Base-by-base conservation (phyloP, 92 coral and sea anemone species). In the Phenganax subtilis region DNA sequence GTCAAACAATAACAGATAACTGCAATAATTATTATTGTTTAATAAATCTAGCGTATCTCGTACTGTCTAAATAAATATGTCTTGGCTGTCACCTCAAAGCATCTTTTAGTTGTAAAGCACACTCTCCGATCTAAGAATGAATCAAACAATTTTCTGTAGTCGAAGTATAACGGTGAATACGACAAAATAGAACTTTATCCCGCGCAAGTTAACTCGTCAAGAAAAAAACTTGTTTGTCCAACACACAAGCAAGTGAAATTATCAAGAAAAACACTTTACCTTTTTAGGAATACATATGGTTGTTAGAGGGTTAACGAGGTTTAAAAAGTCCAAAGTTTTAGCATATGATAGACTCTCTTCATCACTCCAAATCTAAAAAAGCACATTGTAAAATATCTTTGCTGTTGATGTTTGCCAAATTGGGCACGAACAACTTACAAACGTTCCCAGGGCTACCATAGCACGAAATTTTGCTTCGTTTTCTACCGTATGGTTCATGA, bases 381-480 rank as follows among this genome's bases (percentile, higher is more conserved):
- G 27, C 67, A 61, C n/a, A 61, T 61, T 61, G 67, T 12, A 61
- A 61, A 61, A 61, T 28, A 6, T 17, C 28, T 28, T 15, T 25
- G 27, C 11, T 61, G n/a, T 7, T 15, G 7, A 61, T 61, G 67
- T 61, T 61, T 61, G 9, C 14, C 7, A 7, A 61, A 61, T 15
- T 61, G 67, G 27, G 15, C 7, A 10, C 7, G 10, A 25, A 25
- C 37, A 55, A 87, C 97, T 75, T 86, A 94, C 98, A 83, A 94
- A 59, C 70, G 93, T 94, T 51, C 98, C 98, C 44, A 90, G 75
- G 9, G 97, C 98, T 58, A 94, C 98, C 72, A 94, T 81, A 30
- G 89, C 84, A 54, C 98, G 90, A 78, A 94, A 94, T 63, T 88
- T 85, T 55, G 94, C 97, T 81, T 94, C 98, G 77, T 84, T 90